Evolutionary conservation across 2,888 invertebrate species (phyloP), one percentile per base, ranked within the genome.

Genomic region (Metellina segmentata): DNA sequence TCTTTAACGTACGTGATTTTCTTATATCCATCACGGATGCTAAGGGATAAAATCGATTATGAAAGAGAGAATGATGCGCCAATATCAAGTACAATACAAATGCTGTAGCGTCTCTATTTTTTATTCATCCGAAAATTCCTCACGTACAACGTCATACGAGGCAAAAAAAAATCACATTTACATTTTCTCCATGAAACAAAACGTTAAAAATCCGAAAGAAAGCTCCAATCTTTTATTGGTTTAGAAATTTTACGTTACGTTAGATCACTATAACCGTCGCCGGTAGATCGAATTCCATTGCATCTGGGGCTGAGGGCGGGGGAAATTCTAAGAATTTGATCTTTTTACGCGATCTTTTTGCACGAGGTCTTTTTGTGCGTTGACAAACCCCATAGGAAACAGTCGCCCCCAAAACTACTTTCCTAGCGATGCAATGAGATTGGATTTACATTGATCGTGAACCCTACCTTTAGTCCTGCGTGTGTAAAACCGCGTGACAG

Each of bases 361-460:
- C 51, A 70, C 51, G 34, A 74, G 74, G 52, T 52, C 70, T 79
- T 87, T 71, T 87, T 79, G 71, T 49, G 49, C 79, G 81, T 71
- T 87, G 87, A 87, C 79, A 81, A 87, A 89, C 48, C 82, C 72
- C 81, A 72, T 81, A 88, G 88, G 77, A 89, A 70, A 83, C 85
- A 69, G 77, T 72, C 83, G 52, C 78, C 83, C 79, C 78, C 53
- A 48, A 85, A 90, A 90, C 90, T 90, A 74, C 86, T 81, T 86
- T 90, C 81, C 77, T 75, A 52, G 72, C 72, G 48, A 88, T 81
- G 81, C 74, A 51, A 81, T 70, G 70, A 81, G 90, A 90, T 90
- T 90, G 86, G 90, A 86, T 90, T 90, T 90, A 77, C 86, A 90
- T 90, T 90, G 90, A 90, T 90, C 90, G 90, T 34, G 74, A 74